Evolutionary conservation across 2,113 vertebrate species (phyloP), one percentile per base, ranked within the genome.

Genomic region (Cinclus cinclus): DNA sequence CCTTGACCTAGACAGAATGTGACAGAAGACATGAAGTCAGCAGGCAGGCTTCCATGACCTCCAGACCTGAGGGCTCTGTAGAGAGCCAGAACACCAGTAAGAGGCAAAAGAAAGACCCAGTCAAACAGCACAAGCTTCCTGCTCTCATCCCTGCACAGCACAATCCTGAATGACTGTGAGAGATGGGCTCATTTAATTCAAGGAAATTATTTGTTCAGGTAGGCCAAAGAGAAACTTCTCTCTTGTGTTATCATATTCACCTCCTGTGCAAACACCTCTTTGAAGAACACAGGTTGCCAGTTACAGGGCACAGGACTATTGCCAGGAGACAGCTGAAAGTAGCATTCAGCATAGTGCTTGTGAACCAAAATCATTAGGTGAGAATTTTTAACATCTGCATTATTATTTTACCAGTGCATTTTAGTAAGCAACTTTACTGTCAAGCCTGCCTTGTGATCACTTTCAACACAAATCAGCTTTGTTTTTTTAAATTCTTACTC

Each of bases 1-100:
- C 7, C 62, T 60, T 97, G 95, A 68, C 97, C 98, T 98, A 76
- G 64, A 64, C 96, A 18, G 50, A 93, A 76, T 22, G 33, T 31
- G 74, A 85, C 39, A 94, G 56, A 77, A 75, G 13, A 82, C 17
- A 78, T 13, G 8, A 58, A 65, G 37, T 96, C 35, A 88, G 69
- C 30, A 56, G 33, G 28, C 28, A 74, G 28, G 5, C 33, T 83
- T 74, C 28, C n/a, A 15, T 16, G 24, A 42, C 13, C 21, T 52
- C 58, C 35, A 30, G 20, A 33, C 35, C 22, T 63, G 59, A 80
- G 15, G 25, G 70, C 47, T 88, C 47, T 37, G 17, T 18, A 13
- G 24, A 68, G 49, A 80, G 20, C 23, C 70, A 81, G 42, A 50
- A 24, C 12, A 44, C 9, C 37, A 55, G 15, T 17, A 52, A 74